Conservation (phyloP, 2,797 vertebrate species). For the Mormyrus proboscirostris region DNA sequence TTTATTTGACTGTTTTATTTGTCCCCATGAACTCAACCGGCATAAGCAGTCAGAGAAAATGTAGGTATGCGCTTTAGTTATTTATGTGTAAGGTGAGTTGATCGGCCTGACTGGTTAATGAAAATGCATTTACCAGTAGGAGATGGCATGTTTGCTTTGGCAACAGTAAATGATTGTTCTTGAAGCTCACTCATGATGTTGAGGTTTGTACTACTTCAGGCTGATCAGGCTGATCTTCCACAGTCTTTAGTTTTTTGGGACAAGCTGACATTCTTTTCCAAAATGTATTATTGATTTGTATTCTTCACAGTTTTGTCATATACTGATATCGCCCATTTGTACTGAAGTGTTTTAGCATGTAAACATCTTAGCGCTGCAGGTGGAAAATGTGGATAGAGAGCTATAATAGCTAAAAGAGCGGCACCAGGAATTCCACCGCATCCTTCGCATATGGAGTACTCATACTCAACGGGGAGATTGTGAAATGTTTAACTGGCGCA, state of each 20-base stretch:
- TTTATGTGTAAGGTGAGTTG: background rate
- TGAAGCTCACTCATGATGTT: background rate
- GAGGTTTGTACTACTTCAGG: background rate
- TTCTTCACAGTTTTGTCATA: background rate
- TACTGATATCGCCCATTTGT: background rate
- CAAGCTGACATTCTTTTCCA: background rate
- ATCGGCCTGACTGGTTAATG: background rate
- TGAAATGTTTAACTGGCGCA: background rate
- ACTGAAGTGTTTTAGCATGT: background rate
- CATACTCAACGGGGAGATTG: background rate
- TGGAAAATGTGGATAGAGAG: background rate
- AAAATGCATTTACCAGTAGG: background rate
- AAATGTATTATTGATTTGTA: background rate
- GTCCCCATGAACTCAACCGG: background rate
- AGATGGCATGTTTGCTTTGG: background rate
- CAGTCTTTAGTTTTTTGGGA: background rate
- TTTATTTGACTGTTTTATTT: background rate
- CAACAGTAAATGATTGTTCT: background rate
- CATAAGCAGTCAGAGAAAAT: background rate
- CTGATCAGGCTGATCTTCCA: background rate
- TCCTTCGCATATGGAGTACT: background rate
- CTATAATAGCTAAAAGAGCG: background rate
- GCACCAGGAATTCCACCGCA: background rate
- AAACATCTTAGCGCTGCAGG: background rate
- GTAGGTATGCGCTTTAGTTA: background rate